These are phyloP conservation scores for Stenchaetothrips biformis DNA, from an alignment of 2,888 invertebrate genomes.

Conservation along the genomic window DNA sequence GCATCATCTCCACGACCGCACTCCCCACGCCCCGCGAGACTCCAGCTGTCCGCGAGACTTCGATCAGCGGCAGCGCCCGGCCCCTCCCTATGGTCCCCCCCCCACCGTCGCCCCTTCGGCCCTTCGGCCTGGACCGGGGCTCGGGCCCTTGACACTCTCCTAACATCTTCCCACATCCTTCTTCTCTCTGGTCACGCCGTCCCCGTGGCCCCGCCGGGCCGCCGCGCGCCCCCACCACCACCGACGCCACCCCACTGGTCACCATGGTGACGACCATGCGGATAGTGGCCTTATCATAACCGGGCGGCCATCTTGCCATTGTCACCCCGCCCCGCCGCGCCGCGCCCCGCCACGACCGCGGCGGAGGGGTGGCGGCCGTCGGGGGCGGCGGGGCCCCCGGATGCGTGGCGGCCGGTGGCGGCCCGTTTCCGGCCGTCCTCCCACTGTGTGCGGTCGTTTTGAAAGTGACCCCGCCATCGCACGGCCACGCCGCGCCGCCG, in stretches of 20 bases:
- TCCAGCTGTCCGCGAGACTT: not conserved
- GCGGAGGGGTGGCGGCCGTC: not conserved
- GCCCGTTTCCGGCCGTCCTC: not conserved
- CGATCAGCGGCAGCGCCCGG: not conserved
- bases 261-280: not conserved
- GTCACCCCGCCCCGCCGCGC: not conserved
- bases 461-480: not conserved
- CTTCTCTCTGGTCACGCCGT: not conserved
- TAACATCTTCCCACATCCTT: conserved; percentile 24
- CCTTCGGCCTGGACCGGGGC: no score
- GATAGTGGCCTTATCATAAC: conserved; percentile 22
- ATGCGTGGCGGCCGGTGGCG: not conserved
- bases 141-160: not conserved
- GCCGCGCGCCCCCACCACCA: not conserved
- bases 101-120: no score
- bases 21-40: not conserved
- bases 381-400: conserved; percentile 3
- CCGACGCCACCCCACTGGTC: not conserved
- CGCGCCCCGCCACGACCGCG: not conserved
- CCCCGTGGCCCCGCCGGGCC: not conserved
- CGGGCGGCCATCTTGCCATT: conserved; percentile 22
- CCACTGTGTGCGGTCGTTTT: conserved; percentile 5
- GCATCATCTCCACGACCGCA: not conserved
- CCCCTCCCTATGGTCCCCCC: not conserved
- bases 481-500: no score